Evolutionary conservation across 2,888 invertebrate species (phyloP), one percentile per base, ranked within the genome.

Genomic region (Trimorus sp.): DNA sequence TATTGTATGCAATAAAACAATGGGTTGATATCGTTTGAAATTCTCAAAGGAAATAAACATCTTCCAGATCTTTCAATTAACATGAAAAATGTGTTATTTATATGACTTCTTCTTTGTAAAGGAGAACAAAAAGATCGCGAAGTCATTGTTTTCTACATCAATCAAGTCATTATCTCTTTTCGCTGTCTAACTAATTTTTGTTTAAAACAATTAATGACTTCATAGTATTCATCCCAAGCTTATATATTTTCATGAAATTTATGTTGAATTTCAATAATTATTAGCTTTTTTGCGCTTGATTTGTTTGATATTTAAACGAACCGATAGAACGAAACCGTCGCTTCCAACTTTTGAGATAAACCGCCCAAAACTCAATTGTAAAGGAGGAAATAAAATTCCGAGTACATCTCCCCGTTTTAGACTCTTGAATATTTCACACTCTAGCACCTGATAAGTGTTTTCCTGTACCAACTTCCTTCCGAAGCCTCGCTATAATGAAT

Each of bases 361-460:
- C 62, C 37, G 45, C 38, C 62, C 1, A 54, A 54, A 62, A 60
- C 16, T 42, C 62, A 62, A 62, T 62, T 45, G 71, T n/a, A 40
- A 54, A 71, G 49, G 54, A 58, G 58, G 53, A 59, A 68, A 54
- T 65, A 51, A 53, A 59, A 54, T 60, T 12, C 38, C 54, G 38
- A 68, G 54, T 51, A 76, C 56, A 66, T 51, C 60, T 65, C 49
- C 56, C 69, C 16, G 70, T 63, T 66, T 62, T 42, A 62, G 58
- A 48, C 69, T 69, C 9, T 65, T 77, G 70, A 63, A 77, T 77
- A 77, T 77, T 77, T 70, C 77, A 77, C 53, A 70, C 70, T 70
- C 49, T 65, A 77, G 77, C 63, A 69, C 70, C 70, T 77, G 77
- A 69, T 77, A 69, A 77, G 77, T 70, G 63, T 70, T 77, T 77